Base-by-base conservation (phyloP, 2,888 invertebrate species). In the Drosophila buzzatii region DNA sequence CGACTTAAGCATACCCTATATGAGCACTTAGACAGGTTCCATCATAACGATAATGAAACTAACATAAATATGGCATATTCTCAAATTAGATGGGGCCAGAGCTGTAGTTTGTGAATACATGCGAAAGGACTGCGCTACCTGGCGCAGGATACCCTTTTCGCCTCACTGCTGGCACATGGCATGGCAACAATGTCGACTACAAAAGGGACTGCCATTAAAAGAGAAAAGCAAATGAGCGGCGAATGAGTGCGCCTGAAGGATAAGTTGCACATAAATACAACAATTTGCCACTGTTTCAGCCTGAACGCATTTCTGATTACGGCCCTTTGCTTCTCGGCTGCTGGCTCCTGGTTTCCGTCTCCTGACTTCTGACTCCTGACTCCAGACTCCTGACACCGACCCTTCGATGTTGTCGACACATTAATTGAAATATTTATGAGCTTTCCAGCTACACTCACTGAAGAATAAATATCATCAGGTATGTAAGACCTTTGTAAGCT, bases 341-440 rank as follows among this genome's bases (percentile, higher is more conserved):
- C 37, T 27, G 45, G n/a, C 23, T 23, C 1, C 23, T 23, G 45
- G 14, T 20, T 45, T 1, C 20, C 18, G 27, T 3, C 20, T 45
- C 0, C 27, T 16, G 35, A 8, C 58, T 16, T 12, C 44, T 7
- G 35, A 20, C 18, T 52, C 33, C 56, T 18, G 31, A n/a, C 27
- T 47, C 3, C 20, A 23, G 27, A 16, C 52, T 44, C 2, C 27
- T 16, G 18, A 12, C 35, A 20, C 14, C 53, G 14, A 16, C 20
- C 1, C 33, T 27, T 16, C 37, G 58, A 44, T 70, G 42, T 60
- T 55, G 69, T 59, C 60, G 33, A 67, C 63, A 79, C 80, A 81
- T 85, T 79, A 85, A 85, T 89, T 89, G 79, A 82, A 86, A 85
- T 86, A 89, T 86, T 86, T 75, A 86, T 89, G 79, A 70, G 78